Base-by-base conservation (phyloP, 2,797 vertebrate species). In the Cyclopterus lumpus region DNA sequence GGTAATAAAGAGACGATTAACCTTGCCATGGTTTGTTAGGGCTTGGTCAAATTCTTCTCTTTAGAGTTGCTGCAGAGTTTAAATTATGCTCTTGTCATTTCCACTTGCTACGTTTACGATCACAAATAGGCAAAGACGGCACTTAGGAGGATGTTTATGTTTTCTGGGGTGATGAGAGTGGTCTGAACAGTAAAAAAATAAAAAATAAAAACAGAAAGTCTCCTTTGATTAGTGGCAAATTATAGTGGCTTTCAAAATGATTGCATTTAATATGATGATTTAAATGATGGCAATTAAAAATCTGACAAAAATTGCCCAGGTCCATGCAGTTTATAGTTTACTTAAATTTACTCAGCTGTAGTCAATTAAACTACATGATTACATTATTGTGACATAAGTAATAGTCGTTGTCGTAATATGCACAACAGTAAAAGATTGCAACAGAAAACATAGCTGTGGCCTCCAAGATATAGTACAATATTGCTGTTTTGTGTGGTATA, bases 1-100 rank as follows among this genome's bases (percentile, higher is more conserved):
- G 59, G 38, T 77, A 71, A 75, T 84, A 75, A 82, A 79, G 67
- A 62, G 63, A 61, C 48, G 0, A 62, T 84, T 86, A 80, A 85
- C 65, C 67, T 77, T 78, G 73, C 46, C 53, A 44, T 20, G 64
- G 24, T 49, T 51, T 71, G 70, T 66, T 86, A 77, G 51, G 59
- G 62, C 55, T 67, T 60, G 30, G 53, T 77, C 58, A 24, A 54
- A 58, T 36, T 76, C 7, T 36, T 65, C 28, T 58, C 40, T 70
- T 49, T 28, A 69, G 63, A 82, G 28, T 75, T 71, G 65, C 60
- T 34, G 63, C 67, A 75, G 55, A 26, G 5, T 20, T 63, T 68
- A 67, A 87, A 63, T 67, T 0, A 66, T 60, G 7, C 24, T 14
- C 6, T 34, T 58, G 34, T 40, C 22, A 24, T 54, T n/a, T 80